These are phyloP conservation scores for Schmidtea mediterranea DNA, from an alignment of 1,140 invertebrate species.

Conservation along the genomic window DNA sequence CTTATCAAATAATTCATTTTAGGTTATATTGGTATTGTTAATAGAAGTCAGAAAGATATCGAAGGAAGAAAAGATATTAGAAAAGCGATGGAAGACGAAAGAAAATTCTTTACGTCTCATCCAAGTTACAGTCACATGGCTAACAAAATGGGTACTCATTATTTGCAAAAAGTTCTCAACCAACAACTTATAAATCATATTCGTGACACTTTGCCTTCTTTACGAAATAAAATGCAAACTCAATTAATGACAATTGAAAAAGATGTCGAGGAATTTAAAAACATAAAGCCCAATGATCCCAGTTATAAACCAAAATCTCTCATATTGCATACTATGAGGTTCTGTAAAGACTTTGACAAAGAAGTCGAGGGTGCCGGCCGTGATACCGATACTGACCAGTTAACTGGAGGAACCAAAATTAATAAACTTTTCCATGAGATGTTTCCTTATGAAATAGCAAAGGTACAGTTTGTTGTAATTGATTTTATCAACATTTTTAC, in stretches of 20 bases:
- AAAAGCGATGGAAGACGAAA: conserved; percentile 65
- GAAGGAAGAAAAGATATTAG: conserved; percentile 87
- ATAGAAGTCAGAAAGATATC: conserved; percentile 89
- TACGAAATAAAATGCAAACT: conserved; percentile 71
- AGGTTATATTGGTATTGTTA: conserved; percentile 78
- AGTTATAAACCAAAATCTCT: conserved; percentile 13
- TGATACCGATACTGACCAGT: conserved; percentile 71
- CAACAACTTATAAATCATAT: conserved; percentile 98
- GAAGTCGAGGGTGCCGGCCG: conserved; percentile 83
- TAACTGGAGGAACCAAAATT: conserved; percentile 94
- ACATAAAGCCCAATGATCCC: conserved; percentile 78
- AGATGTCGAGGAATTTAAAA: conserved; percentile 85
- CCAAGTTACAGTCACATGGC: conserved; percentile 49
- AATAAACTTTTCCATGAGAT: conserved; percentile 92
- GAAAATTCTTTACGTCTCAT: conserved; percentile 70
- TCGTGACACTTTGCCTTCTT: conserved; percentile 66
- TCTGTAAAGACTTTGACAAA: conserved; percentile 86
- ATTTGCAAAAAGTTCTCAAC: conserved; percentile 81
- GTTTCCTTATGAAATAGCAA: conserved; percentile 98
- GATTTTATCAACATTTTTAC: too few species aligned
- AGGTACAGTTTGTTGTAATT: conserved; percentile 24
- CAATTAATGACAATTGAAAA: conserved; percentile 67
- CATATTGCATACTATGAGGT: conserved; percentile 27
- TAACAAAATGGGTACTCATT: conserved; percentile 85
- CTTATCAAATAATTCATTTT: too few species aligned